These are phyloP conservation scores for Clarias fuscus DNA, from an alignment of 2,797 vertebrate species.

Conservation along the genomic window DNA sequence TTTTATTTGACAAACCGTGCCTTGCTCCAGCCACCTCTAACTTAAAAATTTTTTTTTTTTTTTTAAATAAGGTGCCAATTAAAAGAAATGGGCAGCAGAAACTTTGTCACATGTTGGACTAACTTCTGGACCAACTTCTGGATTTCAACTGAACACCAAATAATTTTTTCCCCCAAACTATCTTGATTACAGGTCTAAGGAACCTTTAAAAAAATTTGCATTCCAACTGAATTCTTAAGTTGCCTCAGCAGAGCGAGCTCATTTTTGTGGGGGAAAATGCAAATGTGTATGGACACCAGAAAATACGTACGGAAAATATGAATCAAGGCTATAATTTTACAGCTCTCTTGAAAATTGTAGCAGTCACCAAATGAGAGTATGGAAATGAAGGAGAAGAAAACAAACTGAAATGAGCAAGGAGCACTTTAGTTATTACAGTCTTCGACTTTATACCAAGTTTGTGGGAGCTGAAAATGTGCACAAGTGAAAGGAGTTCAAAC, in stretches of 20 bases:
- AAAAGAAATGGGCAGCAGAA: not conserved
- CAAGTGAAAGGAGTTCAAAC: slow-evolving; percentile 22
- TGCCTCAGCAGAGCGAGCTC: not conserved
- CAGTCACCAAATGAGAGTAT: not conserved
- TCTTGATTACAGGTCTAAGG: not conserved
- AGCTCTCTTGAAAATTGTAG: slow-evolving; percentile 16
- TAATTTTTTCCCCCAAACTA: not conserved
- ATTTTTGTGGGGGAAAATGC: not conserved
- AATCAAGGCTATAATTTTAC: slow-evolving; percentile 16
- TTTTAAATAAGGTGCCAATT: not conserved
- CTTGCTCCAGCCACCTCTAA: not conserved
- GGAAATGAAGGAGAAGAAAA: not conserved
- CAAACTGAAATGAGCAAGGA: not conserved
- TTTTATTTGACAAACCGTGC: not conserved
- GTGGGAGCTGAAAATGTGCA: slow-evolving; percentile 7
- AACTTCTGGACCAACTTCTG: too few species aligned
- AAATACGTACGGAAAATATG: not conserved
- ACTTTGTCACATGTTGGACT: not conserved
- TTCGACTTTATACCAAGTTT: not conserved
- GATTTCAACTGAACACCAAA: not conserved
- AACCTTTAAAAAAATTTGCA: not conserved
- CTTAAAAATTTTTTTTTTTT: not conserved
- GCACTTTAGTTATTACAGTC: slow-evolving; percentile 13
- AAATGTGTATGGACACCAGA: not conserved
- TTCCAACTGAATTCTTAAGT: not conserved